Base-by-base conservation (phyloP, 2,797 vertebrate genomes). In the Pelodytes ibericus region DNA sequence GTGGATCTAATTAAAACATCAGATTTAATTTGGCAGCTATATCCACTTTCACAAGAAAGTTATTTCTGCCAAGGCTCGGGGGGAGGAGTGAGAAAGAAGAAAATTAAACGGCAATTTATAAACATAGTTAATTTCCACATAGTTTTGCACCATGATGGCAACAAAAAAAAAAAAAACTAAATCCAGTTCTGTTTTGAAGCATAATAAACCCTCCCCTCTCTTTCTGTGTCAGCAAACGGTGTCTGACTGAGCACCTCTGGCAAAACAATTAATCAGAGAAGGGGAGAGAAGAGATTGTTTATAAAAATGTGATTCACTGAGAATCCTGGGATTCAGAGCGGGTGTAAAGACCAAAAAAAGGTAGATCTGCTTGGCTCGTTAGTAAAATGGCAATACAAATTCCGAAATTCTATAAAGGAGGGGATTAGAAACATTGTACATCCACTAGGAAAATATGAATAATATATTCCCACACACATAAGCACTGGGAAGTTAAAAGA, bases 1-100 rank as follows among this genome's bases (percentile, higher is more conserved):
- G n/a, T 36, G 33, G 33, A 36, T 36, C 33, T 71, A 30, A 59
- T 71, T 31, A 60, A 47, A 49, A 27, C 41, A 71, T 60, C 69
- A 26, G 53, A 10, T 60, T 26, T 8, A 3, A 27, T 29, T 71
- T 61, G 57, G 58, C 68, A 60, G 33, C 18, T 39, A 10, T 26
- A 16, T 10, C 6, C 27, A 5, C 25, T 24, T 15, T 61, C 27
- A 15, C 49, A 26, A 22, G 47, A 25, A 2, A 13, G 15, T 33
- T n/a, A n/a, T 22, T 22, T 49, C 69, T 61, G 69, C 57, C 39
- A 71, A 24, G 24, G 24, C 59, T 47, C 9, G 1, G 18, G 36
- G 33, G 33, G 33, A 11, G 33, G 33, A 36, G 33, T 13, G 18
- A 47, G 4, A 47, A 47, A 36, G 1, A 36, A 36, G 11, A 11